Conservation (phyloP, 2,113 vertebrate species). For the Cardinalis cardinalis region DNA sequence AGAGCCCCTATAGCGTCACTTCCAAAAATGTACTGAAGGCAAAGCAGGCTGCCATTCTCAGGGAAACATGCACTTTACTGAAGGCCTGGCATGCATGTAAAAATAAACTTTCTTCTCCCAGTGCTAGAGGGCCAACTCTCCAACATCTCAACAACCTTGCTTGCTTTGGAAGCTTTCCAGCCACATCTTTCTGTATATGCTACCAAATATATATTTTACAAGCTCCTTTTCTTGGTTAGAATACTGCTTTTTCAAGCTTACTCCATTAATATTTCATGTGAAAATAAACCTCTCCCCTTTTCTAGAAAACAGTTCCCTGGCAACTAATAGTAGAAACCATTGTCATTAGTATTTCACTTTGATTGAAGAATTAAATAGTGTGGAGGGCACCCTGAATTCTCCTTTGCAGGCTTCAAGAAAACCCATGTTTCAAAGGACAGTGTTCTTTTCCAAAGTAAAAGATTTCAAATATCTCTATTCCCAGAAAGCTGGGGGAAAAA, state of each 20-base stretch:
- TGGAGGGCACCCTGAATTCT: not conserved
- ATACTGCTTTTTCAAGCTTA: not conserved
- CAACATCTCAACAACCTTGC: slow-evolving; percentile 59
- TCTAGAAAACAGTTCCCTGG: slow-evolving; percentile 38
- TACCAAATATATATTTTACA: slow-evolving; percentile 21
- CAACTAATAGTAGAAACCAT: slow-evolving; percentile 8
- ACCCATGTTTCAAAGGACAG: not conserved
- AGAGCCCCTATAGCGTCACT: not conserved
- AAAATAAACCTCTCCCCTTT: slow-evolving; percentile 30
- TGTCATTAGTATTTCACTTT: not conserved
- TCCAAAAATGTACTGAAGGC: not conserved
- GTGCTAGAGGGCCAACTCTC: slow-evolving; percentile 28
- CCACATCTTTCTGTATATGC: slow-evolving; percentile 53
- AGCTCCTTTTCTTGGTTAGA: not conserved
- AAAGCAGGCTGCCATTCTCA: not conserved
- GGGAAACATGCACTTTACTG: not conserved
- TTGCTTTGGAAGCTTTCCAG: slow-evolving; percentile 73
- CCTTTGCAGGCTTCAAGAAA: not conserved
- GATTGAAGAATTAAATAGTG: not conserved
- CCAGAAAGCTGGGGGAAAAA: not conserved
- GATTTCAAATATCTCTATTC: slow-evolving; percentile 15
- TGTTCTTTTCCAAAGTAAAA: not conserved
- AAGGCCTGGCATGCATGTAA: slow-evolving; percentile 30
- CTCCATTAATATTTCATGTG: slow-evolving; percentile 40
- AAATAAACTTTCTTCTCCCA: slow-evolving; percentile 57